phyloP scores from a whole-genome alignment of 1,140 invertebrate species.

The Leguminivora glycinivorella region DNA sequence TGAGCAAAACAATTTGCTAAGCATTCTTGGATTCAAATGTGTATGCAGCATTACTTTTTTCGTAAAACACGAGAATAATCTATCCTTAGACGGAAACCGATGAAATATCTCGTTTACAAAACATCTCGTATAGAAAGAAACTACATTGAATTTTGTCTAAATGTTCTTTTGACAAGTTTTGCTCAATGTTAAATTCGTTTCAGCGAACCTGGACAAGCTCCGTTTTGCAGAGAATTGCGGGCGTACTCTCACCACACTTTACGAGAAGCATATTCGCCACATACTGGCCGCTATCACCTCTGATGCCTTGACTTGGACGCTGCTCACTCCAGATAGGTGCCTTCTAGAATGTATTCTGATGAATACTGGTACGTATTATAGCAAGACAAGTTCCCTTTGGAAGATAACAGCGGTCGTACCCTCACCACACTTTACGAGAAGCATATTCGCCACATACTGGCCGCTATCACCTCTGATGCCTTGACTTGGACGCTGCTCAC shows the following conservation, averaged over 20 bases:
- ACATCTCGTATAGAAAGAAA: no score
- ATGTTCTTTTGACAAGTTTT: no score
- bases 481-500: constrained; percentile 62
- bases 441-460: constrained; percentile 57
- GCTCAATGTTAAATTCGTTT: no score
- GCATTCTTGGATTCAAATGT: no score
- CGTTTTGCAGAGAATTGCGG: constrained; percentile 62
- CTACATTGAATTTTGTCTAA: no score
- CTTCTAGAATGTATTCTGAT: constrained; percentile 60
- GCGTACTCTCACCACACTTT: constrained; percentile 53
- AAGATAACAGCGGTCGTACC: constrained; percentile 57
- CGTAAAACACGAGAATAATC: no score
- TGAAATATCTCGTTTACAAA: no score
- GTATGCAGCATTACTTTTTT: no score
- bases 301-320: constrained; percentile 64
- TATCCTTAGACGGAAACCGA: no score
- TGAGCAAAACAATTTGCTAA: no score
- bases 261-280: constrained; percentile 57
- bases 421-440: constrained; percentile 61
- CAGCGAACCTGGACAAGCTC: constrained; percentile 70
- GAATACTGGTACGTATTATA: constrained; percentile 52
- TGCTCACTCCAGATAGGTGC: constrained; percentile 64
- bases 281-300: constrained; percentile 63
- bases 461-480: constrained; percentile 65
- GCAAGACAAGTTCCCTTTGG: constrained; percentile 65